phyloP scores from a whole-genome alignment of 2,888 invertebrate species.

The Acleris cristana region DNA sequence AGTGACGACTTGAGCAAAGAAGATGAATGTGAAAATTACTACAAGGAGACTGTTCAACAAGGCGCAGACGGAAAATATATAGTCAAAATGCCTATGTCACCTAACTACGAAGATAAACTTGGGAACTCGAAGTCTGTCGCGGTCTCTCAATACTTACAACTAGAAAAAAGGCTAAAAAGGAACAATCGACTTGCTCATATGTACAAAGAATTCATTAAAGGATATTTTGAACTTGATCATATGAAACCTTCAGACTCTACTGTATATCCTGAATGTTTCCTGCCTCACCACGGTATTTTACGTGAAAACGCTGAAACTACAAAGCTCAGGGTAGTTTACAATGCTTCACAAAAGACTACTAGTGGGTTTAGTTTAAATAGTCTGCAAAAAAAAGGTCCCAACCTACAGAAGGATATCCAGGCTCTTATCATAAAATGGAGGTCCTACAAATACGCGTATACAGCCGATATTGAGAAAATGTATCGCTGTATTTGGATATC shows the following conservation, averaged over 20 bases:
- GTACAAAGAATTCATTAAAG: constrained; percentile 38
- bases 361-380: constrained; percentile 41
- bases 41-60: constrained; percentile 31
- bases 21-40: constrained; percentile 36
- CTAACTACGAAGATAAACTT: constrained; percentile 30
- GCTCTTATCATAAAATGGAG: constrained; percentile 39
- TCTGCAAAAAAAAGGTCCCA: constrained; percentile 41
- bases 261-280: neutral
- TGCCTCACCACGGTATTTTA: constrained; percentile 11
- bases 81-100: constrained; percentile 37
- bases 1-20: constrained; percentile 2
- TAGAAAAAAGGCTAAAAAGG: constrained; percentile 19
- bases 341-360: constrained; percentile 3
- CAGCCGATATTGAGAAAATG: constrained; percentile 44
- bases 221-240: constrained; percentile 3
- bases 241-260: constrained; percentile 2
- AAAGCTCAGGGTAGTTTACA: constrained; percentile 8
- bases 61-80: constrained; percentile 33
- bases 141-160: constrained; percentile 32
- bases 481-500: constrained; percentile 39
- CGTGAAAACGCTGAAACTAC: neutral
- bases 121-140: constrained; percentile 30
- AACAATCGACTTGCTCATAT: constrained; percentile 10
- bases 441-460: constrained; percentile 38
- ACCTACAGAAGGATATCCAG: constrained; percentile 39